Base-by-base conservation (phyloP, 2,888 invertebrate species). In the Auanema freiburgensis region DNA sequence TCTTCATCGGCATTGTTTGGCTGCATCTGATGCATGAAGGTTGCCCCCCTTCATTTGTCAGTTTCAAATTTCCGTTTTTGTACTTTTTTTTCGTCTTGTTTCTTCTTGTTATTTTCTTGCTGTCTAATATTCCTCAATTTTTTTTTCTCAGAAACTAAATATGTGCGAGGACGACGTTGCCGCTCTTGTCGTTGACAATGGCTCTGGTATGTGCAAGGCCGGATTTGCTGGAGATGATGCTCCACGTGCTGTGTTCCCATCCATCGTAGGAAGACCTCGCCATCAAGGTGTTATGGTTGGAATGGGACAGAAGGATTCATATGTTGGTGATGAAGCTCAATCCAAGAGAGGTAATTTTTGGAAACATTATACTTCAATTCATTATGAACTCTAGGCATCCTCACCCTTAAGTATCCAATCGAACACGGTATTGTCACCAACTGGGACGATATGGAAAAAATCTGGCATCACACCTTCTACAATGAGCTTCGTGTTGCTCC, bases 391-490 rank as follows among this genome's bases (percentile, higher is more conserved):
- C n/a, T 16, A 59, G 59, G 63, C 16, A 92, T 93, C 87, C 89
- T 93, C 80, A 93, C 92, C 71, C 88, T 93, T 84, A 93, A 93
- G 85, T 93, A 93, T 87, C 93, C 93, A 83, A 92, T 93, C 86
- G 92, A 93, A 86, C 92, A 93, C 87, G 93, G 93, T 82, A 93
- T 93, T 87, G 92, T 93, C 84, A 93, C 93, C 86, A 93, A 94
- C 89, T 93, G 93, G 93, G 93, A 93, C 84, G 93, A 93, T 84
- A 93, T 94, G 93, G 93, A 94, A 87, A 93, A 94, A 87, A 94
- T 94, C 88, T 95, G 94, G 93, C 93, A 94, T 86, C 93, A 94
- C 88, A 93, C 93, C 84, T 94, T 94, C 90, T 94, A 94, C 90
- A 94, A 94, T 85, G 93, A 93, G 86, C 89, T 95, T 84, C 90